Conservation (phyloP, 92 coral and sea anemone species). For the Nematostella vectensis region DNA sequence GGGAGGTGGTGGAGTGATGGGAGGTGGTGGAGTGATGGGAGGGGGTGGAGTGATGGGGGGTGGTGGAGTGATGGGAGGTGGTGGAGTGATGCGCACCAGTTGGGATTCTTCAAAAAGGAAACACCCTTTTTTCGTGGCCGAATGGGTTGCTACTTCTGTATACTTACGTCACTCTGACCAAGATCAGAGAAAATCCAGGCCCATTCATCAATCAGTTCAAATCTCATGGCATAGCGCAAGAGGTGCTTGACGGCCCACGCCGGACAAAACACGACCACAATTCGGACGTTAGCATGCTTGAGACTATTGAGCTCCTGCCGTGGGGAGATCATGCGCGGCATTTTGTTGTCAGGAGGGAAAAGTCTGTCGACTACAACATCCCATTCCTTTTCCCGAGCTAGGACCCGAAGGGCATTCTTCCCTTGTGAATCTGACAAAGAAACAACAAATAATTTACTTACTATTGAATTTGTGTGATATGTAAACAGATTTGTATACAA, state of each 20-base stretch:
- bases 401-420: conserved; percentile 31
- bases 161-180: conserved; percentile 35
- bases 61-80: too few species aligned
- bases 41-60: too few species aligned
- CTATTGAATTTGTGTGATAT: too few species aligned
- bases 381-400: conserved; percentile 44
- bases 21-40: too few species aligned
- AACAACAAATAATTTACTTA: too few species aligned
- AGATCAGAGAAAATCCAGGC: conserved; percentile 55
- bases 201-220: conserved; percentile 16
- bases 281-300: conserved; percentile 7
- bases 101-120: too few species aligned
- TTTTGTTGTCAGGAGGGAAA: conserved; percentile 3
- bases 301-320: neutral
- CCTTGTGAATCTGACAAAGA: conserved; percentile 28
- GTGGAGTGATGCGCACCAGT: too few species aligned
- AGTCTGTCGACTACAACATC: conserved; percentile 23
- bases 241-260: conserved; percentile 38
- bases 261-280: conserved; percentile 39
- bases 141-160: too few species aligned
- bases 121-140: too few species aligned
- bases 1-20: too few species aligned
- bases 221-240: neutral
- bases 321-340: neutral
- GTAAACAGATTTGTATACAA: too few species aligned